Base-by-base conservation (phyloP, 1,140 invertebrate species). In the Hycleus cichorii region DNA sequence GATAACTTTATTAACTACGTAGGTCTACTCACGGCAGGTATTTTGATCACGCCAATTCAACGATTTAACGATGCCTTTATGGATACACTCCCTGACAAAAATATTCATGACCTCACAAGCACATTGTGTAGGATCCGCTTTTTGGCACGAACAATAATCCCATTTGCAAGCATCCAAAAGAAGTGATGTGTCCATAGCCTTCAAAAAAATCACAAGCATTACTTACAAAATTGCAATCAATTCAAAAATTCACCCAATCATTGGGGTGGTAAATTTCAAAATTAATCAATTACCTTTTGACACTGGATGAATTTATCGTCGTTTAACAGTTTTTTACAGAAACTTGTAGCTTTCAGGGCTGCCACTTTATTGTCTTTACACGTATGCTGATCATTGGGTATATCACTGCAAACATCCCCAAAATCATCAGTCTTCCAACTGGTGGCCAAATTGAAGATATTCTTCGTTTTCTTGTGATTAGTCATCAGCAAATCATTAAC, bases 91-190 rank as follows among this genome's bases (percentile, higher is more conserved):
- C 63, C 83, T 81, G 2, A 88, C 83, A 66, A 89, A 89, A 50
- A 90, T 86, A 3, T 85, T 80, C 48, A 92, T 80, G 2, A 87
- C 84, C 46, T 83, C 80, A 67, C 91, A 95, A 1, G 83, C 84
- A 66, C 90, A 93, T 47, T 78, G 78, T 44, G 79, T 78, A 3
- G 74, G 77, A 67, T 81, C 80, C 55, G 49, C 60, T 40, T 77
- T 67, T 5, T 72, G 67, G 62, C 90, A 90, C n/a, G 79, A 76
- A 67, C 88, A 92, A 69, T 86, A 91, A 69, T 93, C 90, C 75
- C 82, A 85, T 58, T 81, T 77, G 67, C 91, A 93, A 2, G 86
- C 80, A 66, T 84, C 77, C 52, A 82, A 58, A 42, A 87, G 57
- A 51, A 80, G 63, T 18, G 74, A 62, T 53, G 80, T 71, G 63